Conservation (phyloP, 2,113 vertebrate genomes). For the Triplophysa siluroides region DNA sequence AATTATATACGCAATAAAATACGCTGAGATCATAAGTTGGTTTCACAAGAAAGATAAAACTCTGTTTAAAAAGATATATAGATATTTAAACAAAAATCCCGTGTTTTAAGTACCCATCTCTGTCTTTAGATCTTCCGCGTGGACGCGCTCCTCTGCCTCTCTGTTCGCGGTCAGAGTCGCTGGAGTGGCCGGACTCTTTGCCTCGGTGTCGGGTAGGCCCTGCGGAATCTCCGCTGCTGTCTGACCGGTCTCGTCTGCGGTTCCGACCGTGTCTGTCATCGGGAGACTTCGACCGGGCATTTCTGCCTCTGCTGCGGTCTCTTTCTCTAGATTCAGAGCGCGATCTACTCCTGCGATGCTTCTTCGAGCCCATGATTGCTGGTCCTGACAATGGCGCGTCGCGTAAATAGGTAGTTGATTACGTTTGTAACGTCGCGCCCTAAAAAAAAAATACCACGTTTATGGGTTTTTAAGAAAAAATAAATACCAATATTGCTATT, state of each 20-base stretch:
- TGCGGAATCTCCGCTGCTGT: constrained; percentile 61
- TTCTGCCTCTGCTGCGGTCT: constrained; percentile 49
- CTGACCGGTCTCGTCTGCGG: constrained; percentile 58
- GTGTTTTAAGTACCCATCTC: constrained; percentile 52
- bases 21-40: no score
- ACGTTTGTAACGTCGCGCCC: no score
- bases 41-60: no score
- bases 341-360: constrained; percentile 56
- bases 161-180: constrained; percentile 60
- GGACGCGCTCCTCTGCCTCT: constrained; percentile 20
- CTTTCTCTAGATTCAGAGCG: constrained; percentile 54
- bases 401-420: constrained; percentile 66
- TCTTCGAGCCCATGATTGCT: constrained; percentile 66
- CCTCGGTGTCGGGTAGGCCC: constrained; percentile 56
- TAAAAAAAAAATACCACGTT: not conserved
- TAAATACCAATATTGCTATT: not conserved
- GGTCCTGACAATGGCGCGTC: constrained; percentile 63
- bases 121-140: constrained; percentile 53
- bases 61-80: not conserved
- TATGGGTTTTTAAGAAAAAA: not conserved
- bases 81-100: not conserved
- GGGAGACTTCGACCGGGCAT: constrained; percentile 58
- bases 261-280: constrained; percentile 56
- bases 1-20: no score
- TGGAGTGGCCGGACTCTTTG: constrained; percentile 48